Base-by-base conservation (phyloP, 2,888 invertebrate genomes). In the Stenodema calcarata region DNA sequence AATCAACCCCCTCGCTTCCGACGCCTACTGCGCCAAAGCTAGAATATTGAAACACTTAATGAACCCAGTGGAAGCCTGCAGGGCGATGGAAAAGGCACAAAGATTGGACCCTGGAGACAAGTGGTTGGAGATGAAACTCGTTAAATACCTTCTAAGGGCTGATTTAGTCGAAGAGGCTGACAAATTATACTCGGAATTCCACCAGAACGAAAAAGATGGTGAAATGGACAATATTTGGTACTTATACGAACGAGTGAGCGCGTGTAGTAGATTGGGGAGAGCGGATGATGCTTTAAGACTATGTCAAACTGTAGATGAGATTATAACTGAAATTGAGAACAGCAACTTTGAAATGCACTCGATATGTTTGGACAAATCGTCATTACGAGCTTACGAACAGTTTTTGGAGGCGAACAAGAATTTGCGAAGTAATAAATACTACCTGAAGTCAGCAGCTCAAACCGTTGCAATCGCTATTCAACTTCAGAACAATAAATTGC, bases 321-420 rank as follows among this genome's bases (percentile, higher is more conserved):
- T 99, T 92, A 99, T 99, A 92, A 96, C 97, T 0, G 99, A 99
- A 92, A 99, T 99, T 91, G 97, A 98, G 91, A 99, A 99, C 92
- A 99, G 99, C 92, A 99, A 99, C 92, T 99, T 99, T 92, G 99
- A 99, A 93, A 99, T 99, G 92, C 99, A 99, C 92, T 99, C 99
- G 86, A 99, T 99, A 92, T 99, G 99, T 91, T 97, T 99, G 96
- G 94, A 99, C 88, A 99, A 99, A 93, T 98, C 99, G 98, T 99
- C 99, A n/a, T 93, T 99, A 79, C 94, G 98, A 78, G 97, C 99
- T 62, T 99, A 99, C 92, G 96, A 99, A 23, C 96, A 97, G 0
- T 93, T 99, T 79, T 92, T 99, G 90, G 94, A 99, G 89, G 92
- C 99, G 89, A 99, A 99, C 91, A 99, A 99, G 92, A 95, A 97